Evolutionary conservation across 2,113 vertebrate species (phyloP), one percentile per base, ranked within the genome.

Genomic region (Brachypteracias leptosomus): DNA sequence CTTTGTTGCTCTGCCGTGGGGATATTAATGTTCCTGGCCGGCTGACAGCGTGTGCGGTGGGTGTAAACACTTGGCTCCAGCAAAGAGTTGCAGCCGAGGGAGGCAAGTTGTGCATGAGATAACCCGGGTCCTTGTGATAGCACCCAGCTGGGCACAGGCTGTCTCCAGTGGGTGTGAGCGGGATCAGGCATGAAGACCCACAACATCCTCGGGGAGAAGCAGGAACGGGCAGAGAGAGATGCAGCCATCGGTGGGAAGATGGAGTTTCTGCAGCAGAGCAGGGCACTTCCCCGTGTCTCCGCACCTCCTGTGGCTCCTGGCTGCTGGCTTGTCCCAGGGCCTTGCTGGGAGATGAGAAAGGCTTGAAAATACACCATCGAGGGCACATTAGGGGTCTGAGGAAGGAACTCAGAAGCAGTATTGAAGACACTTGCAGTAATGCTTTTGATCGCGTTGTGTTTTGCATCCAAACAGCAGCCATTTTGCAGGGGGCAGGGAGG

Each of bases 131-230:
- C n/a, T 5, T 20, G 67, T 0, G 0, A 28, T 18, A 65, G 75
- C 2, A 3, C 7, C 74, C 13, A 2, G 40, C 58, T 14, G 54
- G 12, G 17, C 12, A 3, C 12, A 13, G 71, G 44, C 70, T 72
- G 47, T 13, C 18, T 52, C 18, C 0, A 1, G 70, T 1, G 0
- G 40, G 6, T 44, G 77, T 2, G 7, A 61, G 87, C 0, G 3
- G 51, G 46, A 29, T 46, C 0, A 1, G 38, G 24, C 3, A 1
- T 1, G 0, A 55, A 15, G 24, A 20, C 59, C 11, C 3, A 1
- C 61, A 21, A 72, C 61, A 15, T 7, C 38, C 55, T 31, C 1
- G 0, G 75, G 51, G 46, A 49, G 24, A 14, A 28, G 42, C 0
- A 1, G 68, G 21, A 57, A 22, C 0, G 1, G 46, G 55, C 59